Conservation (phyloP, 1,140 invertebrate genomes). For the Drosophila hydei region DNA sequence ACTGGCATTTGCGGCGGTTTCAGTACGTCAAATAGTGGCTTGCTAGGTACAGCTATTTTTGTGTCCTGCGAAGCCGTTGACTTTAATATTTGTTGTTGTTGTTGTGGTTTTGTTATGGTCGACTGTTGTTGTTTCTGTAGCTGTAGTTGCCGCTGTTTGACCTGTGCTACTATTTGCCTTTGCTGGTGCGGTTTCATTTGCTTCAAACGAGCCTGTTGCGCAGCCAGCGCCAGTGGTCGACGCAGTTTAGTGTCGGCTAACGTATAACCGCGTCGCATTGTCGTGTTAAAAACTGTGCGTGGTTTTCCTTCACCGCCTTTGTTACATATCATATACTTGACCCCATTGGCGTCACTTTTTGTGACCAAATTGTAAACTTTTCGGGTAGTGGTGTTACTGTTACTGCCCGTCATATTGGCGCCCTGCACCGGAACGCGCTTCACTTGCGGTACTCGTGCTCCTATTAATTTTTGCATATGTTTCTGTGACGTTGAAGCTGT, state of each 20-base stretch:
- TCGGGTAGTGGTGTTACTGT: slow-evolving; percentile 12
- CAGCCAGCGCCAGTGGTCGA: slow-evolving; percentile 31
- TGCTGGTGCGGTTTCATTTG: slow-evolving; percentile 51
- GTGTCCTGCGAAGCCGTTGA: slow-evolving; percentile 13
- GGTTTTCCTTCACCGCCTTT: slow-evolving; percentile 30
- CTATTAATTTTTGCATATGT: slow-evolving; percentile 19
- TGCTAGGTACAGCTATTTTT: slow-evolving; percentile 35
- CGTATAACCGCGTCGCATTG: slow-evolving; percentile 65
- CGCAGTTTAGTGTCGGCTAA: slow-evolving; percentile 50
- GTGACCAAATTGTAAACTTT: slow-evolving; percentile 64
- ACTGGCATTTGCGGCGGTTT: slow-evolving; percentile 42
- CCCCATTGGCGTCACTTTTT: slow-evolving; percentile 47
- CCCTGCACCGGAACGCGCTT: slow-evolving; percentile 33
- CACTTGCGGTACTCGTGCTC: slow-evolving; percentile 3
- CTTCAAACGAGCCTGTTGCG: slow-evolving; percentile 38
- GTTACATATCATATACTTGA: slow-evolving; percentile 67
- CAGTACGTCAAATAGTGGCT: slow-evolving; percentile 61
- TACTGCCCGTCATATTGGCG: slow-evolving; percentile 14
- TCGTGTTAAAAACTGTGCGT: slow-evolving; percentile 39
- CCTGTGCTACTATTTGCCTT: slow-evolving; percentile 48
- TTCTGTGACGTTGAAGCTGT: slow-evolving; percentile 24
- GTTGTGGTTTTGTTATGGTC: not conserved
- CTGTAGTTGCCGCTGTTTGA: slow-evolving; percentile 55
- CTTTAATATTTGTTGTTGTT: slow-evolving; percentile 1
- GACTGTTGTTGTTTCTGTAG: slow-evolving; percentile 50